Evolutionary conservation across 2,888 invertebrate species (phyloP).

Genomic region (Bedellia somnulentella): DNA sequence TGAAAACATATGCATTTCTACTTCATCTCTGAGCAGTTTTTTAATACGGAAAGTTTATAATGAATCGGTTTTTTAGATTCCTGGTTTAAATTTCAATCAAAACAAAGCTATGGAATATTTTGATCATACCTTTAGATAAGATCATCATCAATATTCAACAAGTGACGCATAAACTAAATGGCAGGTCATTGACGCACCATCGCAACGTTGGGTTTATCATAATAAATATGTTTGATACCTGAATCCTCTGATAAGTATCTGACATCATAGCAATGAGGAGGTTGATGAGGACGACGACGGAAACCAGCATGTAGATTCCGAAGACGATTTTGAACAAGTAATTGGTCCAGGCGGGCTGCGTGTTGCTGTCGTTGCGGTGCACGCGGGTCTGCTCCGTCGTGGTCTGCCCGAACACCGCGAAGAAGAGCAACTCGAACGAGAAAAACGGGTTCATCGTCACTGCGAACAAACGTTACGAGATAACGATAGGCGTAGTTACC

Average conservation of each 20-base stretch:
- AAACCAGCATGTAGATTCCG: constrained; percentile 97
- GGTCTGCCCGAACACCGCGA: constrained; percentile 96
- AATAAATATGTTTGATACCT: too few relatives aligned
- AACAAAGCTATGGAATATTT: too few relatives aligned
- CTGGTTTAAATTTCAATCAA: too few relatives aligned
- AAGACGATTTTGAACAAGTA: constrained; percentile 86
- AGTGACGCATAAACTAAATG: too few relatives aligned
- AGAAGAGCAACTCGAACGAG: constrained; percentile 97
- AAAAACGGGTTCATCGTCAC: constrained; percentile 89
- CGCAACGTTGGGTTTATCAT: too few relatives aligned
- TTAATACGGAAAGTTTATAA: too few relatives aligned
- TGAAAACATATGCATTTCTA: too few relatives aligned
- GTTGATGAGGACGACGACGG: constrained; percentile 98
- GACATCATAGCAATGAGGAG: constrained; percentile 99
- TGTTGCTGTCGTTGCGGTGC: constrained; percentile 65
- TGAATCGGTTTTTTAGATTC: too few relatives aligned
- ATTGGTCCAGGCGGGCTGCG: constrained; percentile 81
- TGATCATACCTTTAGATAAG: too few relatives aligned
- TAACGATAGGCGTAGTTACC: constrained; percentile 67
- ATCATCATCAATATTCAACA: too few relatives aligned
- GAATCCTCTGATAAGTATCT: constrained; percentile 98
- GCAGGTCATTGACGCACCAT: too few relatives aligned
- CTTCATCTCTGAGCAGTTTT: too few relatives aligned
- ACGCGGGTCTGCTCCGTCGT: constrained; percentile 72
- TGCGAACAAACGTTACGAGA: constrained; percentile 64